These are phyloP conservation scores for Hypomecis punctinalis DNA, from an alignment of 2,888 invertebrate species.

Conservation along the genomic window DNA sequence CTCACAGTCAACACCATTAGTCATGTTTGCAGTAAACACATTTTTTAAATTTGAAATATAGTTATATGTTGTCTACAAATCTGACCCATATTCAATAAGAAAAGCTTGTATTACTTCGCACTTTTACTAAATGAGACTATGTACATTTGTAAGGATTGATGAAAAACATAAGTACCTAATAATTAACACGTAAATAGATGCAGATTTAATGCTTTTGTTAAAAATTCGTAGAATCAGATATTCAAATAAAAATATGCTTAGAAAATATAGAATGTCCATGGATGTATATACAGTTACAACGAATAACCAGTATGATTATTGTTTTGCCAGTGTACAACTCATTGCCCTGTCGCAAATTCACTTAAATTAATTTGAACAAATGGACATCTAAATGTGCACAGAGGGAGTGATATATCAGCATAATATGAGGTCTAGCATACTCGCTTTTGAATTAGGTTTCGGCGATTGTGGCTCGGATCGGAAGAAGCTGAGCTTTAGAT, in stretches of 20 bases:
- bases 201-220: background rate
- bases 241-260: background rate
- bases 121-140: background rate
- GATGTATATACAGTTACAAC: slow-evolving; percentile 13
- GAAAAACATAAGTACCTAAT: background rate
- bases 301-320: slow-evolving; percentile 2
- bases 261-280: background rate
- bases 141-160: background rate
- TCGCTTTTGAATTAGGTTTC: slow-evolving; percentile 51
- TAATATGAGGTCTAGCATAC: slow-evolving; percentile 46
- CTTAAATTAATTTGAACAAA: background rate
- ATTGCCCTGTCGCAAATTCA: slow-evolving; percentile 6
- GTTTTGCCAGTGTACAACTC: background rate
- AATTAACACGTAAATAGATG: background rate
- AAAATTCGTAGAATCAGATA: background rate
- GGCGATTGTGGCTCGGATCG: slow-evolving; percentile 47
- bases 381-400: slow-evolving; percentile 36
- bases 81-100: background rate
- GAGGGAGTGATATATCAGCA: slow-evolving; percentile 51
- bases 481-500: slow-evolving; percentile 56
- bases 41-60: background rate
- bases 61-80: background rate
- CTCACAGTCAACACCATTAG: background rate
- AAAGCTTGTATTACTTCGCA: background rate
- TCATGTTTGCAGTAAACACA: no score